Conservation (phyloP, 2,888 invertebrate genomes). For the Gnatocerus cornutus region DNA sequence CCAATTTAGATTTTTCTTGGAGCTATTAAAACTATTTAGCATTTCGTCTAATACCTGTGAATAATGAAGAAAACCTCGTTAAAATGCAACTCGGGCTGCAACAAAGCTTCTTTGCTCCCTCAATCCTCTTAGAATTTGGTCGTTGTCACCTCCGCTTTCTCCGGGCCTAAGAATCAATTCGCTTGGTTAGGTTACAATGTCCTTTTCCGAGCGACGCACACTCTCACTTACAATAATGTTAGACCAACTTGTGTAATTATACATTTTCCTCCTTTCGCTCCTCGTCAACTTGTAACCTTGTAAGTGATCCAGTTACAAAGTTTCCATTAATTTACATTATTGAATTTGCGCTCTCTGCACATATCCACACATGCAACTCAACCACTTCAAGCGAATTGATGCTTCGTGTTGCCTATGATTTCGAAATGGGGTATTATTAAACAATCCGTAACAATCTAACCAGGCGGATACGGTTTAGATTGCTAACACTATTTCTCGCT, state of each 20-base stretch:
- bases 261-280: constrained; percentile 23
- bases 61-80: not conserved
- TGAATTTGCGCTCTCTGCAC: constrained; percentile 56
- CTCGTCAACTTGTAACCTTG: constrained; percentile 34
- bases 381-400: constrained; percentile 62
- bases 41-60: too few relatives aligned
- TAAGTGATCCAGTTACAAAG: constrained; percentile 53
- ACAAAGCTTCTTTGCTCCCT: constrained; percentile 62
- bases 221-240: constrained; percentile 50
- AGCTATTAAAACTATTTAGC: too few relatives aligned
- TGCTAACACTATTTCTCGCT: constrained; percentile 3
- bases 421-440: constrained; percentile 61
- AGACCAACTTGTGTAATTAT: constrained; percentile 52
- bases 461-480: constrained; percentile 20
- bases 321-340: constrained; percentile 60
- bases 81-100: constrained; percentile 34
- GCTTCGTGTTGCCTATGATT: constrained; percentile 61
- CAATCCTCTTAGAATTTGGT: constrained; percentile 65
- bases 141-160: constrained; percentile 62
- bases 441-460: constrained; percentile 55
- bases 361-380: constrained; percentile 59
- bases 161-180: constrained; percentile 62
- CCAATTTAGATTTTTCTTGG: too few relatives aligned
- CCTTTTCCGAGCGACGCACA: constrained; percentile 52
- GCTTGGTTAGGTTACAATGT: constrained; percentile 57